Evolutionary conservation across 2,888 invertebrate species (phyloP), one percentile per base, ranked within the genome.

Genomic region (Hypercompe scribonia): DNA sequence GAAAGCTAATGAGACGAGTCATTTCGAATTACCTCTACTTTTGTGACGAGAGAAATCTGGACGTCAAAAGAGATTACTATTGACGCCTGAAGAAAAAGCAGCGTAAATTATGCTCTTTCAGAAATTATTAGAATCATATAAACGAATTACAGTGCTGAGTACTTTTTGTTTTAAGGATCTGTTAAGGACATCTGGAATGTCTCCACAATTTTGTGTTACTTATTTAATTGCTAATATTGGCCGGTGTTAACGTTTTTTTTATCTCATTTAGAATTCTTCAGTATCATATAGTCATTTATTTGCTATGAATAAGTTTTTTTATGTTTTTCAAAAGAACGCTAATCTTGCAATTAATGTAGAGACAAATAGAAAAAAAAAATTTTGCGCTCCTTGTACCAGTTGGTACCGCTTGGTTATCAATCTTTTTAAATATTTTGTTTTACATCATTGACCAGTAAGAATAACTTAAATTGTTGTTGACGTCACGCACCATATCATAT

Each of bases 1-100:
- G 72, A 76, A 77, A 78, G 74, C 73, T 78, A 81, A 82, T 81
- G 79, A 82, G 76, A 34, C 82, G 77, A 79, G 76, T 77, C 78
- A 81, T 74, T 83, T 72, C 79, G 81, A 83, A 85, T 87, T 84
- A 86, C 82, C 79, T 77, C 81, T 79, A 71, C 70, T 63, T 74
- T 72, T 76, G 75, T 65, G 79, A 75, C 71, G 81, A 74, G 77
- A 80, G 73, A 84, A 83, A 86, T 84, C 83, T 80, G 80, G 85
- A 86, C 82, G 81, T 82, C 83, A 86, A 86, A 86, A 82, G 83
- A 81, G 79, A 80, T 80, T 79, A 87, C 80, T 79, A 78, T 86
- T 80, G 80, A 76, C 73, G 70, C 65, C 71, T 72, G 75, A 75
- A 80, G 34, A 36, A 80, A 79, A 81, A 78, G 58, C 75, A 69